Conservation (phyloP, 2,888 invertebrate genomes). For the Xanthia togata region DNA sequence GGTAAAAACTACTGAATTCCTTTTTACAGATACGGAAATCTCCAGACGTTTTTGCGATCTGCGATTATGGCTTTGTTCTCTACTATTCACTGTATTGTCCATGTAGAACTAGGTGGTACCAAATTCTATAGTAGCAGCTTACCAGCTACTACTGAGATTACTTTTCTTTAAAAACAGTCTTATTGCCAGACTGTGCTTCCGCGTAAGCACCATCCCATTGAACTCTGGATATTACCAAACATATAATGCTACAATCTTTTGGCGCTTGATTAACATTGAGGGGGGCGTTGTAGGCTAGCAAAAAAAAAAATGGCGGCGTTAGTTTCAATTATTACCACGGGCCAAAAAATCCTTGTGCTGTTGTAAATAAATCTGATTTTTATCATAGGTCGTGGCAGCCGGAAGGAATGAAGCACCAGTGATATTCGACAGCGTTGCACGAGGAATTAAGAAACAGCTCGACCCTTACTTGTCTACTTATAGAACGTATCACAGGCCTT, state of each 20-base stretch:
- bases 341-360: neutral
- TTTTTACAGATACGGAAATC: neutral
- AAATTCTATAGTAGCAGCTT: neutral
- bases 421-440: conserved; percentile 75
- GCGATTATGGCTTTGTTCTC: neutral
- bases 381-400: conserved; percentile 80
- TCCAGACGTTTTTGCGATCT: neutral
- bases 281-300: neutral
- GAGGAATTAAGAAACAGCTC: conserved; percentile 77
- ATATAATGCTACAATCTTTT: neutral
- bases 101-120: neutral
- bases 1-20: neutral
- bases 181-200: neutral
- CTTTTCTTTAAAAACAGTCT: neutral
- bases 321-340: neutral
- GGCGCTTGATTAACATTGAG: neutral
- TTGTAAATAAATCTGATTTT: neutral
- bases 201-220: neutral
- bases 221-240: neutral
- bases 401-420: conserved; percentile 84
- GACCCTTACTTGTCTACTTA: conserved; percentile 86
- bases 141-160: neutral
- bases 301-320: neutral
- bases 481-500: conserved; percentile 79
- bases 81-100: neutral